Evolutionary conservation across 2,888 invertebrate species (phyloP), one percentile per base, ranked within the genome.

Genomic region (Nezara viridula): DNA sequence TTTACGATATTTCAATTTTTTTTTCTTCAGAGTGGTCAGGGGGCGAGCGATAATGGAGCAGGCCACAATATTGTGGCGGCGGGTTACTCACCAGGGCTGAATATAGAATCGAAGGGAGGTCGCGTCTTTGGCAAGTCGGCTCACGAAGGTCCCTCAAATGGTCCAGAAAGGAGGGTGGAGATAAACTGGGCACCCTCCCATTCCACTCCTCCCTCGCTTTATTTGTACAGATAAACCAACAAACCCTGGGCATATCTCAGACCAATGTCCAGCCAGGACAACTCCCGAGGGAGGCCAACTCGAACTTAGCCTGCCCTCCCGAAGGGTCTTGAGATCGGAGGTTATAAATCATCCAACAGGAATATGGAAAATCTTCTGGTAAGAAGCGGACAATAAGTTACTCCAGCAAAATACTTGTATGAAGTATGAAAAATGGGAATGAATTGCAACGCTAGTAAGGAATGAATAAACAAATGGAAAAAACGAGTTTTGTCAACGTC

Each of bases 71-170:
- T n/a, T n/a, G 32, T 66, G 66, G 66, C 66, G 66, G 66, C 32
- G 32, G 32, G 87, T 44, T 47, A 66, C 66, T 87, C 60, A 66
- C 73, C 44, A 66, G 44, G 60, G 60, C 60, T 87, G 87, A 87
- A 87, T 87, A 87, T 66, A 44, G 87, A 87, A 87, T 73, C n/a
- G 86, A 60, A 52, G 86, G 55, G 86, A 55, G 86, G 37, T 27
- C n/a, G 32, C 87, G 81, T 81, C 87, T 60, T 73, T 87, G 66
- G 87, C 60, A 55, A 87, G 73, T 87, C 87, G 44, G 73, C 87
- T 87, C 87, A 87, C 87, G 87, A 87, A 87, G 44, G 60, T 44
- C 87, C 87, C 87, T 87, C 87, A 87, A 87, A 87, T 87, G 87
- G 87, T 27, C 87, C 87, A 87, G 87, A 87, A 87, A 87, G 87